Percentiles rank a stretch among this genome's conserved stretches.
Evolutionary conservation across 2,888 invertebrate species (phyloP).

Genomic region (Dicyrtomina minuta): DNA sequence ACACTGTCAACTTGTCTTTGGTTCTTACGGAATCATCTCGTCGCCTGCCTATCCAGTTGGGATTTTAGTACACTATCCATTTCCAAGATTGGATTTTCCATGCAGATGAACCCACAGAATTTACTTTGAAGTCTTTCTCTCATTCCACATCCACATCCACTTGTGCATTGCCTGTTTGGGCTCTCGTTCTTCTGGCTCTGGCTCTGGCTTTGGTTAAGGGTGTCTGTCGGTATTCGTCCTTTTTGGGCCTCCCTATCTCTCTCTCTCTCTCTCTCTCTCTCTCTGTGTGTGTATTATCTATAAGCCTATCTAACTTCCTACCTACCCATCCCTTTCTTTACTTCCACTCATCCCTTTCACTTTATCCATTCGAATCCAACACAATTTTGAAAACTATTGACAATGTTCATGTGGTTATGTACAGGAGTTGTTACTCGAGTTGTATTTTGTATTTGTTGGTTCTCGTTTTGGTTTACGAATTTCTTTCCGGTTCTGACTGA

Average conservation of each 20-base stretch:
- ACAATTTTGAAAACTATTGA: too few relatives aligned
- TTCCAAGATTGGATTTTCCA: constrained; percentile 45
- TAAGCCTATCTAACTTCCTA: neutral
- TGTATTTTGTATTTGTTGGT: too few relatives aligned
- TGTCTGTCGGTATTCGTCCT: neutral
- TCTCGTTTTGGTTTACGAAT: too few relatives aligned
- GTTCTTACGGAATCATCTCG: too few relatives aligned
- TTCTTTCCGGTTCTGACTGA: too few relatives aligned
- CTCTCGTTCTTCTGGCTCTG: neutral
- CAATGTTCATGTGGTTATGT: too few relatives aligned
- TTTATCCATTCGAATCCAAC: too few relatives aligned
- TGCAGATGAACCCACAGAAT: constrained; percentile 43
- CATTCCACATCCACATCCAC: neutral
- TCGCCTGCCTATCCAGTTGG: constrained; percentile 7
- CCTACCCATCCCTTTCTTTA: neutral
- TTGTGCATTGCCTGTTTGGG: neutral
- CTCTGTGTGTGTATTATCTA: too few relatives aligned
- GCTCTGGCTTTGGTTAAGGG: neutral
- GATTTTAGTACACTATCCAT: constrained; percentile 30
- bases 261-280: too few relatives aligned
- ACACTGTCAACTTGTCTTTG: too few relatives aligned
- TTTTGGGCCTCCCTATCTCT: neutral
- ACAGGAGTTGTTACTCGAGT: too few relatives aligned
- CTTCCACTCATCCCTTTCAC: neutral
- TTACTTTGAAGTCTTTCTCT: constrained; percentile 31